Evolutionary conservation across 2,113 vertebrate species (phyloP), one percentile per base, ranked within the genome.

Genomic region (Ptychochromis oligacanthus): DNA sequence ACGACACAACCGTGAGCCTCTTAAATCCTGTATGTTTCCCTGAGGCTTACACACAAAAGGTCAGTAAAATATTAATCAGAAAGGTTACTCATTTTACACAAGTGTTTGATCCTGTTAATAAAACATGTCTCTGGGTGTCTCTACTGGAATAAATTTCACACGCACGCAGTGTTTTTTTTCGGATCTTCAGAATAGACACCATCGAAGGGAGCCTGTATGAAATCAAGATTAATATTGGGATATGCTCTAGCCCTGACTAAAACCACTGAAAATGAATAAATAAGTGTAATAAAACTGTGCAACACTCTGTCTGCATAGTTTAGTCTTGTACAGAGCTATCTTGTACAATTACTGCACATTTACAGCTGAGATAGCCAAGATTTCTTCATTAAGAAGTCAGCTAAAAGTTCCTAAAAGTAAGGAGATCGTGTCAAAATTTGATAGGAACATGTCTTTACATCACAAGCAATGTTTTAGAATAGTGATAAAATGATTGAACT

Each of bases 51-150:
- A 31, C 24, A 20, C 58, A 46, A 60, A 77, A 77, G 24, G 56
- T 46, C 56, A 60, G 11, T n/a, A 14, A 46, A 59, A 60, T 46
- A 46, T 60, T 59, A 77, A 77, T 77, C 75, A 77, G 24, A 59
- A 59, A 46, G 56, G 38, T 59, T 31, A 59, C 24, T 60, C 38
- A 60, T 46, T 77, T 77, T 49, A 46, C 11, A 2, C 7, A 14
- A 31, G 55, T 58, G 26, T 31, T 60, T 17, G 22, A 57, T 56
- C 54, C 40, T 43, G 22, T 77, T 52, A 59, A 77, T 46, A 77
- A 28, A 59, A 77, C 38, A 60, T 59, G 18, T 60, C 17, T 60
- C 6, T 77, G 11, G 17, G 6, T 59, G 75, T 46, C 56, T 59
- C 24, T n/a, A 18, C 7, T 31, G 24, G 38, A 43, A 72, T 54